A percentile compares a stretch with the other conserved stretches of the same genome.
Evolutionary conservation across 2,113 vertebrate species (phyloP).

Genomic region (Steatornis caripensis): DNA sequence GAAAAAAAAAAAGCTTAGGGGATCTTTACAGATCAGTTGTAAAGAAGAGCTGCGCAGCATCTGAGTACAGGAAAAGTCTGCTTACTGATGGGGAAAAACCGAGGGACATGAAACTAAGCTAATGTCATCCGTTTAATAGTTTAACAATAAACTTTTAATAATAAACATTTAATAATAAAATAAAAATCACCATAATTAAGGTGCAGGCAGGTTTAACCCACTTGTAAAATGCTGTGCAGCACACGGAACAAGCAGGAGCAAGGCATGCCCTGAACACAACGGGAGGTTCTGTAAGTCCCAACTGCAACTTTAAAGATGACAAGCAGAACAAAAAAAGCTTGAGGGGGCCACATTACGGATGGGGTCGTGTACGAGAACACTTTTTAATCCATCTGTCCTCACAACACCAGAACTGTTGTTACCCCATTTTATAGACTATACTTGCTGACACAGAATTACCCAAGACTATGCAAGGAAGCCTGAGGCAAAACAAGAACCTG

Average conservation of each 20-base stretch:
- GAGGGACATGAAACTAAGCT: background rate
- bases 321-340: background rate
- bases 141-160: too few species aligned
- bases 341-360: fast-evolving
- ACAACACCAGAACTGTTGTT: background rate
- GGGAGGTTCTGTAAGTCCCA: background rate
- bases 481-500: background rate
- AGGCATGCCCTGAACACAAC: too few species aligned
- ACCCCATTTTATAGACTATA: background rate
- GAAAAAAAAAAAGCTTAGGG: background rate
- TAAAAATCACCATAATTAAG: background rate
- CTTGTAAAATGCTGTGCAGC: background rate
- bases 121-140: too few species aligned
- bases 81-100: background rate
- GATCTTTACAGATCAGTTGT: background rate
- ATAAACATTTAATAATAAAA: too few species aligned
- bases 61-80: background rate
- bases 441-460: background rate
- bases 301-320: background rate
- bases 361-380: background rate
- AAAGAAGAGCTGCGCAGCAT: background rate
- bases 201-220: background rate
- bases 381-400: background rate
- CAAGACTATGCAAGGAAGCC: background rate
- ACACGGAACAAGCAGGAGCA: background rate